Percentiles rank a stretch among this genome's conserved stretches.
phyloP scores from a whole-genome alignment of 1,140 invertebrate genomes.

The Sesamia nonagrioides region DNA sequence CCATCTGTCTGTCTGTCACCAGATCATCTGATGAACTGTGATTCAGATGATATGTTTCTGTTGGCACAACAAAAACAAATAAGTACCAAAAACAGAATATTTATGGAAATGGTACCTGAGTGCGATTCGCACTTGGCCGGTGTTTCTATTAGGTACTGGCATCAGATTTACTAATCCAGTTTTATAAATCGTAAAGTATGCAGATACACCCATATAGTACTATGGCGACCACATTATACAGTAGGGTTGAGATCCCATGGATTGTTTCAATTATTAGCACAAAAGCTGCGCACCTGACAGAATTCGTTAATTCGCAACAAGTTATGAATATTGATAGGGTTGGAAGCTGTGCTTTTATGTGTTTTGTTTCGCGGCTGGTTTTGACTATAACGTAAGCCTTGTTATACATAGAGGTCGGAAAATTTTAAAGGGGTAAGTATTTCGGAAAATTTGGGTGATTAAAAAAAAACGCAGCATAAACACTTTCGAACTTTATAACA shows the following conservation, averaged over 20 bases:
- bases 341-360: conserved; percentile 18
- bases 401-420: no score
- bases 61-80: no score
- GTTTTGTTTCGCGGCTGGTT: neutral
- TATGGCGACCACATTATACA: neutral
- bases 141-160: neutral
- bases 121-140: no score
- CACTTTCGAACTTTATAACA: no score
- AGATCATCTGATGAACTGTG: no score
- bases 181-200: neutral
- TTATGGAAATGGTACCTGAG: no score
- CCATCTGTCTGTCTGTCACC: no score
- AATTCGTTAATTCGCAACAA: conserved; percentile 48
- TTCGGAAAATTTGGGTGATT: no score
- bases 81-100: no score
- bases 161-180: neutral
- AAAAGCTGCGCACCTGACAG: conserved; percentile 47
- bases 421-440: no score
- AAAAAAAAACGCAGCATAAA: no score
- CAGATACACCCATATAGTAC: neutral
- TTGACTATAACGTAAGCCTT: neutral
- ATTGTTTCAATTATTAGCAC: conserved; percentile 18
- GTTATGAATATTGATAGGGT: conserved; percentile 44
- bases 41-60: no score
- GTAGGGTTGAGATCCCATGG: neutral